These are phyloP conservation scores for Egretta garzetta DNA, from an alignment of 2,113 vertebrate species.

Conservation along the genomic window DNA sequence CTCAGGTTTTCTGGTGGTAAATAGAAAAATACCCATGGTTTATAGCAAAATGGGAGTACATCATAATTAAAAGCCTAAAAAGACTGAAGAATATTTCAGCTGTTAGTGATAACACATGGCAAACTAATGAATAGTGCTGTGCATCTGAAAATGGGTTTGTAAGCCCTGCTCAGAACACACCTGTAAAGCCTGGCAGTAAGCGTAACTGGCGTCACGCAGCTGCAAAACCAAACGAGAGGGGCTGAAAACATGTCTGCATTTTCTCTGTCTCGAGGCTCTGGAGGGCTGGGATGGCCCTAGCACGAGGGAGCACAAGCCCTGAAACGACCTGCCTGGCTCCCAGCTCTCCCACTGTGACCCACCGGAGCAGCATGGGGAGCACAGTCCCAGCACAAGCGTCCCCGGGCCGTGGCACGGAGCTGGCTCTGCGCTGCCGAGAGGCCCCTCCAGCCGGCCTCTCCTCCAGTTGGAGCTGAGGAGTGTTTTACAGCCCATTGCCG, in stretches of 20 bases:
- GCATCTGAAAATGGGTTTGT: background rate
- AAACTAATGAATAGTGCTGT: background rate
- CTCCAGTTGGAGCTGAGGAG: background rate
- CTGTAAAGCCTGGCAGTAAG: background rate
- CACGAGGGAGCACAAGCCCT: background rate
- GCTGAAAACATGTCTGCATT: background rate
- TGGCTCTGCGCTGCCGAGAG: background rate
- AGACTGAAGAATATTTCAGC: background rate
- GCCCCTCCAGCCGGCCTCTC: background rate
- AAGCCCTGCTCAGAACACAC: background rate
- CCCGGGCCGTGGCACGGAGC: background rate
- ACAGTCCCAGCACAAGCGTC: background rate
- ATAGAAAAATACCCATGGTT: background rate
- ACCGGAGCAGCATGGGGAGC: background rate
- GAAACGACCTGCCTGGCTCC: background rate
- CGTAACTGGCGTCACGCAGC: background rate
- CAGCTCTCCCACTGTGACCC: background rate
- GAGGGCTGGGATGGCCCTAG: background rate
- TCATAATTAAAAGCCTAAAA: background rate
- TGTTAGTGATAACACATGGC: background rate
- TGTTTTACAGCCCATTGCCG: slow-evolving; percentile 27
- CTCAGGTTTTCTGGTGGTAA: background rate
- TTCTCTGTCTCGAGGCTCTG: background rate
- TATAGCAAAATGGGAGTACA: background rate
- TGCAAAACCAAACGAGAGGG: background rate